These are phyloP conservation scores for Rafetus swinhoei DNA, from an alignment of 2,113 vertebrate genomes.

Conservation along the genomic window DNA sequence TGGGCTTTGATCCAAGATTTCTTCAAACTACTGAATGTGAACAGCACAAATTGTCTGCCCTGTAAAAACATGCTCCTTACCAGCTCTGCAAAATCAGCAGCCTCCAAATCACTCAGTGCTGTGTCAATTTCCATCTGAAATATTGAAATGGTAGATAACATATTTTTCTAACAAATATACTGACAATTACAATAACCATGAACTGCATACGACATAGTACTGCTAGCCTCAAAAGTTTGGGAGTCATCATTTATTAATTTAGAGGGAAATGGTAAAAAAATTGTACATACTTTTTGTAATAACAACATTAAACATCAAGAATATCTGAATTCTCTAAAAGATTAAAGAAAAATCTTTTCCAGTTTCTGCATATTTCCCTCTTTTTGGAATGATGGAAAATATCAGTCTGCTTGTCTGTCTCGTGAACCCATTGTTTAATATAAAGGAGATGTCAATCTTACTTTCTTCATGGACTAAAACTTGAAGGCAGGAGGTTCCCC, in stretches of 20 bases:
- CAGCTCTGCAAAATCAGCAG: conserved; percentile 96
- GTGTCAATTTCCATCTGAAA: conserved; percentile 92
- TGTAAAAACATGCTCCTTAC: conserved; percentile 73
- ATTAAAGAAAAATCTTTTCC: conserved; percentile 7
- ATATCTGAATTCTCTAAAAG: neutral
- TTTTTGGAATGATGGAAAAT: conserved; percentile 23
- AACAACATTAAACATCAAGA: neutral
- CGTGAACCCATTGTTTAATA: neutral
- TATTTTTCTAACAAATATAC: neutral
- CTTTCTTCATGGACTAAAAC: conserved; percentile 44
- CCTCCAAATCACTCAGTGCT: conserved; percentile 92
- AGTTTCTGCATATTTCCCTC: neutral
- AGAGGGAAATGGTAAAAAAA: neutral
- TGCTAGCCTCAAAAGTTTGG: neutral
- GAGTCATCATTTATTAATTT: neutral
- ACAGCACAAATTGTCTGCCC: neutral
- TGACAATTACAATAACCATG: neutral
- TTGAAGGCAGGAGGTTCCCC: conserved; percentile 1
- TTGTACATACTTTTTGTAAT: neutral
- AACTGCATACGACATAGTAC: neutral
- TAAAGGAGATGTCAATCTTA: conserved; percentile 52
- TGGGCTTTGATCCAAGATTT: neutral
- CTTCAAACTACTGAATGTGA: neutral
- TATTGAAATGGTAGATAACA: neutral
- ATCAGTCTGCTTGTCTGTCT: conserved; percentile 1